Evolutionary conservation across 2,888 invertebrate species (phyloP), one percentile per base, ranked within the genome.

Genomic region (Oscheius sp.): DNA sequence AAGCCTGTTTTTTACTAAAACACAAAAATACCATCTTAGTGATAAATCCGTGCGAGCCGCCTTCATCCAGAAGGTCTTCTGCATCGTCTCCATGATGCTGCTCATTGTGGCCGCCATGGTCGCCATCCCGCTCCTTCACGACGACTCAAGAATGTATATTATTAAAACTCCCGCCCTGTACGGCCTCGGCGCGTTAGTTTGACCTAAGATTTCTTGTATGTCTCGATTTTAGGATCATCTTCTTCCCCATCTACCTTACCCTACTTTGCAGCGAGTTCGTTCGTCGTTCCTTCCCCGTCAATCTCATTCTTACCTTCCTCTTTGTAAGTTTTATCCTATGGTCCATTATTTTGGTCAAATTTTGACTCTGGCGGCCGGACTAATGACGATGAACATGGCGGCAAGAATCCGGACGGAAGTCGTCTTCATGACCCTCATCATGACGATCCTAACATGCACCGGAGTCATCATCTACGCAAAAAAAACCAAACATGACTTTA

Each of bases 221-320:
- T 42, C 21, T 21, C 21, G 21, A 50, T 73, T 83, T 55, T 79
- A 81, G 81, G 70, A 76, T 76, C 4, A 72, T 77, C 13, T 91
- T 91, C 87, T 75, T 91, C 57, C 90, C 90, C 70, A 89, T 90
- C 42, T 91, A 91, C 85, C 86, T 91, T 60, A 87, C 88, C 3
- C 85, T 91, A 79, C 86, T 90, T 48, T 91, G 91, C 85, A 90
- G 90, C 78, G 77, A 88, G 83, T 76, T 89, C 87, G 79, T 89
- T 65, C 88, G 91, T 59, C 87, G 91, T 47, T 88, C 89, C 73
- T 89, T 87, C 80, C 91, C 91, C 3, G 86, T 88, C 37, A 91
- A 91, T 83, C 85, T 90, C 75, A 90, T 91, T 75, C 89, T 90
- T 65, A 89, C 91, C 32, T 86, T 78, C 3, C 76, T 88, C 33